Evolutionary conservation across 2,888 invertebrate genomes (phyloP), one percentile per base, ranked within the genome.

Genomic region (Noctuana brunneofusca): DNA sequence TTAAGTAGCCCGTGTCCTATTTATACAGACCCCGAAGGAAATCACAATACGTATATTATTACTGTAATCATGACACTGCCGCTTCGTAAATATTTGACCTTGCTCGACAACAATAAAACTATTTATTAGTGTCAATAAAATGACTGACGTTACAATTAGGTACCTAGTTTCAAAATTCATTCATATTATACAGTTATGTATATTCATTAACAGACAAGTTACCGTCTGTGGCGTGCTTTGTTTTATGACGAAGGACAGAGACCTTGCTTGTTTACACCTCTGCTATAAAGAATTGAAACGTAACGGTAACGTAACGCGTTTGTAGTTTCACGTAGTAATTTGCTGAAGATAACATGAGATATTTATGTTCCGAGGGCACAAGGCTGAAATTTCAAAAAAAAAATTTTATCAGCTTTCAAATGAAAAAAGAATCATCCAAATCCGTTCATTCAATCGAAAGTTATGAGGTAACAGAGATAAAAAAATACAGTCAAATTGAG

Each of bases 111-210:
- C 53, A 60, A 53, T 53, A 43, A 59, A 43, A 53, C 22, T 32
- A 53, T 54, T 54, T 60, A 60, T 54, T 60, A 60, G 32, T 50
- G 48, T 60, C 54, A 54, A 60, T 54, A 60, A 48, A 54, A 38
- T 54, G 48, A 32, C 48, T 24, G 54, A 48, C 46, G 53, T 54
- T 54, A 54, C 60, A 54, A 48, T 43, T 54, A 32, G 60, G 35
- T n/a, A n/a, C n/a, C n/a, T n/a, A 35, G 12, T 35, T 46, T 60
- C 32, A 35, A 60, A 60, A 24, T 30, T 30, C 50, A 30, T 38
- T 16, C 8, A 16, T 16, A 35, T 30, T 11, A 11, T 30, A n/a
- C n/a, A n/a, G n/a, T 11, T 11, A 11, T 1, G 30, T 30, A 8
- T 30, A 30, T 30, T 30, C 11, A 11, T n/a, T 30, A 30, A n/a